Base-by-base conservation (phyloP, 1,140 invertebrate species). In the Sinella curviseta region DNA sequence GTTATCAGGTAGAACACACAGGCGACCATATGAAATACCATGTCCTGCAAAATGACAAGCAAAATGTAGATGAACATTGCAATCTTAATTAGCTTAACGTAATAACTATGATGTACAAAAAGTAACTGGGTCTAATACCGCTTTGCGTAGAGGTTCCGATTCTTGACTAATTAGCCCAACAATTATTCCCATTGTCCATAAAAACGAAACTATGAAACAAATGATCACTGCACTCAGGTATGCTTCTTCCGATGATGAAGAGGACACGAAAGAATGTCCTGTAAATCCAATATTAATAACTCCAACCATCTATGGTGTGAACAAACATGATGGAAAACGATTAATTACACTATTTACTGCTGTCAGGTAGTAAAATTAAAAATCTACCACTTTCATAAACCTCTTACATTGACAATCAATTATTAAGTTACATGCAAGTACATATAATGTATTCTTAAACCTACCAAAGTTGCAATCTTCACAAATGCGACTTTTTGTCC, bases 171-270 rank as follows among this genome's bases (percentile, higher is more conserved):
- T 60, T 14, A 79, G 34, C 1, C 55, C 74, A 31, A 79, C 48
- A 39, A 76, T 48, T 17, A 74, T 76, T 16, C 26, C 78, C 39
- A 75, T 33, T n/a, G 74, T 30, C 31, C 74, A 74, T 20, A 79
- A 20, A 17, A 76, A 76, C 14, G 78, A 79, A 8, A 79, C 26
- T 3, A 75, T 60, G 31, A 79, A 76, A 30, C 78, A 79, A 34
- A 76, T 79, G 12, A 60, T 67, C 3, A 79, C 78, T 3, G 55
- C 34, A 54, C 33, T 30, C 3, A 79, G 55, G 31, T 76, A 79
- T 1, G 74, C 33, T 36, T 33, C 74, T 75, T 79, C 78, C 2
- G 39, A 14, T 39, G 31, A 73, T 3, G 24, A 34, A 8, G 2
- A 35, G 4, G 30, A 24, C 55, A 34, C 16, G 39, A 55, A 79